Base-by-base conservation (phyloP, 2,797 vertebrate genomes). In the Amphiprion clarkii region DNA sequence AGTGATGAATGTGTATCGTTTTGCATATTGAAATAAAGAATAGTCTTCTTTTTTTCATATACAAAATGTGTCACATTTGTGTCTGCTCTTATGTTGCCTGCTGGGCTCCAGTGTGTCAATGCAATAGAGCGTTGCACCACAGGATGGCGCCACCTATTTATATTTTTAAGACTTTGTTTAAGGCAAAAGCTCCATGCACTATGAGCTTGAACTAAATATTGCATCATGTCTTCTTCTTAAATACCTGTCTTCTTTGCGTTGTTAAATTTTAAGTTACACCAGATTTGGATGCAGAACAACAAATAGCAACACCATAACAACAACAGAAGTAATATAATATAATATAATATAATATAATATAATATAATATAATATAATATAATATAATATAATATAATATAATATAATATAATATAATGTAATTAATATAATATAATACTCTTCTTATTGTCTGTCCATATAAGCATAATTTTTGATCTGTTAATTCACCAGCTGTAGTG, bases 1-100 rank as follows among this genome's bases (percentile, higher is more conserved):
- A 76, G 61, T 80, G 54, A 85, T 86, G 59, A 57, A 75, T 80
- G 62, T 68, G 62, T 85, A 79, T 80, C 54, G 9, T 65, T 62
- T 78, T 67, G 2, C 40, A 23, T 60, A 12, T 51, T 78, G 39
- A 82, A 91, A 92, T 89, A 90, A 91, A 93, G 21, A 76, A 51
- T 42, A 78, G 42, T 29, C 73, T 52, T 71, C 61, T 51, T 62
- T 82, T 84, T 88, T 82, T 71, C 48, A 65, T 58, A 63, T 10
- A 54, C 19, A 33, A 71, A 42, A 74, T 7, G 0, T 65, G 23
- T 55, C 21, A 27, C 1, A 27, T 63, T 5, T 65, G n/a, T 25
- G 0, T 2, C 12, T 52, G 1, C 6, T 3, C n/a, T 23, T 16
- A 8, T 33, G 6, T 64, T 13, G 6, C 33, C 25, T 19, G 5